Evolutionary conservation across 2,113 vertebrate species (phyloP).

Genomic region (Arothron firmamentum): DNA sequence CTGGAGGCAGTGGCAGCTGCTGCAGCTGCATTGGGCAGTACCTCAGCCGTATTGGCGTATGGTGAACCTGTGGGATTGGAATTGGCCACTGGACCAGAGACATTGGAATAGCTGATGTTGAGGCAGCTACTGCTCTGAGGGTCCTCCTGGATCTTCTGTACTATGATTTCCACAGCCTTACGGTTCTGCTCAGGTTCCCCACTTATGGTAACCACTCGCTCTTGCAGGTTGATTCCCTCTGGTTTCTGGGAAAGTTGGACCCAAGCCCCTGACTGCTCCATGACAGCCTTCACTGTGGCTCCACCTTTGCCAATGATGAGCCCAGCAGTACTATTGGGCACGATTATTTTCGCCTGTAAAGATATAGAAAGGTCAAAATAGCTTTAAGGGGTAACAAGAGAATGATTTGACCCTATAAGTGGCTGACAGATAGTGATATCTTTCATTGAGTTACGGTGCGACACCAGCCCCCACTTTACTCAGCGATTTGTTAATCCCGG

Average conservation of each 20-base stretch:
- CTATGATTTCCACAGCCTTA: slow-evolving; percentile 89
- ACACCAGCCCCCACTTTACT: slow-evolving; percentile 67
- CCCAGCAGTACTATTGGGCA: slow-evolving; percentile 92
- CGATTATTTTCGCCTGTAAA: slow-evolving; percentile 88
- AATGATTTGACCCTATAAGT: slow-evolving; percentile 32
- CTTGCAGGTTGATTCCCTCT: slow-evolving; percentile 91
- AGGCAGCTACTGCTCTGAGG: slow-evolving; percentile 94
- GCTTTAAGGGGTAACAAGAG: slow-evolving; percentile 34
- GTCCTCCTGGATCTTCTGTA: slow-evolving; percentile 94
- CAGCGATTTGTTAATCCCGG: slow-evolving; percentile 76
- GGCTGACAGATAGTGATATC: slow-evolving; percentile 36
- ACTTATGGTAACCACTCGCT: slow-evolving; percentile 91
- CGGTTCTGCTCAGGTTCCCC: slow-evolving; percentile 90
- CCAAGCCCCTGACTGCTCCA: slow-evolving; percentile 95
- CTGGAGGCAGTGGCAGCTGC: slow-evolving; percentile 83
- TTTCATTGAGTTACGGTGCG: slow-evolving; percentile 60
- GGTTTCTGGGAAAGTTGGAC: slow-evolving; percentile 95
- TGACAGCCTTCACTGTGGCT: slow-evolving; percentile 89
- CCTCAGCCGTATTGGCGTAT: slow-evolving; percentile 87
- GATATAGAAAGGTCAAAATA: slow-evolving; percentile 51
- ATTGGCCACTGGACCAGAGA: slow-evolving; percentile 91
- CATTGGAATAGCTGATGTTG: slow-evolving; percentile 94
- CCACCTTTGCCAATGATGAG: slow-evolving; percentile 93
- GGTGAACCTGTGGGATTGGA: slow-evolving; percentile 94
- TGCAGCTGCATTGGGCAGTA: slow-evolving; percentile 82